Base-by-base conservation (phyloP, 2,113 vertebrate genomes). In the Tetraodon nigroviridis region DNA sequence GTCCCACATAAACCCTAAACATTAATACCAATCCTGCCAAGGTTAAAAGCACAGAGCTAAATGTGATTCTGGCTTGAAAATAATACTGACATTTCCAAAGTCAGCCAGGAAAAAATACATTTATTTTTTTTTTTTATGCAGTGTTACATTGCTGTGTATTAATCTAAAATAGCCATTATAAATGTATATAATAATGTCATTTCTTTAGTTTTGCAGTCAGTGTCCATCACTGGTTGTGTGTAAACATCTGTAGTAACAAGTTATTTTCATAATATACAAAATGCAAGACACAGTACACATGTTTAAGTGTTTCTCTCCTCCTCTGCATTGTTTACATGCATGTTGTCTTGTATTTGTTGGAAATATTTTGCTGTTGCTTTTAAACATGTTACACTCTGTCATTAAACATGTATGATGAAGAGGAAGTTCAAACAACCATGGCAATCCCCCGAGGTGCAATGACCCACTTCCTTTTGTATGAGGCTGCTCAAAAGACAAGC, bases 391-490 rank as follows among this genome's bases (percentile, higher is more conserved):
- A 82, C 71, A 59, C 71, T 82, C 42, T 46, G 55, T 76, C 74
- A 85, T 88, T 80, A 86, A 86, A 77, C 79, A 81, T 88, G 83
- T 57, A 84, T 86, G 80, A 73, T 65, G 41, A 64, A 74, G 54
- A 56, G 4, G 78, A 86, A 82, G 72, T 82, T 76, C 56, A 71
- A 69, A 61, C 74, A 70, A 58, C 67, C 68, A 67, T 69, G 78
- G 63, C 58, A 61, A 67, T 57, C 76, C 80, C 76, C 61, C 1
- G 76, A 83, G 86, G 68, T 73, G 55, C 70, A 40, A 45, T 86
- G 86, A 86, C 84, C 84, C 84, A 88, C 67, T 88, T 88, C 74
- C 74, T 73, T 66, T 64, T 68, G 54, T 86, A 56, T 76, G 69
- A 73, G 60, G 4, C 18, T 19, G 46, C 46, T n/a, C 3, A 1